phyloP scores from a whole-genome alignment of 2,888 invertebrate species.

The Osmoderma eremita region DNA sequence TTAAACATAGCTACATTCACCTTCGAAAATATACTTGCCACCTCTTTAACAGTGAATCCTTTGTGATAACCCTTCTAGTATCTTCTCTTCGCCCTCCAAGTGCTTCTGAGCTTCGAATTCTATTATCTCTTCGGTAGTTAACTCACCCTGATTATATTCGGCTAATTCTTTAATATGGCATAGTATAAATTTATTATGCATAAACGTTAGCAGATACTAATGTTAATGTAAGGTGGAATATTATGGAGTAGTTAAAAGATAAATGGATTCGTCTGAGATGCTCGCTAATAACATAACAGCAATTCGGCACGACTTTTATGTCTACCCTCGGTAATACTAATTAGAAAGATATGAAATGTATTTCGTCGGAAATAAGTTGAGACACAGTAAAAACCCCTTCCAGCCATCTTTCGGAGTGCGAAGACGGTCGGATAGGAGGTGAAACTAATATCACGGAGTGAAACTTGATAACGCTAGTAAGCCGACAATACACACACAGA shows the following conservation, averaged over 20 bases:
- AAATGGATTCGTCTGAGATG: slow-evolving; percentile 20
- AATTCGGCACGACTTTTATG: slow-evolving; percentile 26
- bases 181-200: no score
- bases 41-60: no score
- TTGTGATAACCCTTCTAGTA: no score
- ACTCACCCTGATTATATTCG: no score
- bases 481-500: slow-evolving; percentile 43
- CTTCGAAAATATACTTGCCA: no score
- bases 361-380: slow-evolving; percentile 26
- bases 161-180: no score
- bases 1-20: no score
- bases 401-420: background rate
- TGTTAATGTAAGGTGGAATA: background rate
- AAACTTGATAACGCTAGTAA: slow-evolving; percentile 48
- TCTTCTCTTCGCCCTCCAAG: no score
- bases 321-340: slow-evolving; percentile 25
- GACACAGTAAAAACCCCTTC: slow-evolving; percentile 27
- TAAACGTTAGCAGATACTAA: no score
- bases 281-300: slow-evolving; percentile 6
- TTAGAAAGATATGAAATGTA: slow-evolving; percentile 33
- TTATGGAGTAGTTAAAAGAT: background rate
- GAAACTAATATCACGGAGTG: slow-evolving; percentile 44
- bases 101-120: no score
- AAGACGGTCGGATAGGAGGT: slow-evolving; percentile 30
- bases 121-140: no score